Percentiles rank a stretch among this genome's conserved stretches.
Evolutionary conservation across 2,888 invertebrate species (phyloP).

Genomic region (Apamea anceps): DNA sequence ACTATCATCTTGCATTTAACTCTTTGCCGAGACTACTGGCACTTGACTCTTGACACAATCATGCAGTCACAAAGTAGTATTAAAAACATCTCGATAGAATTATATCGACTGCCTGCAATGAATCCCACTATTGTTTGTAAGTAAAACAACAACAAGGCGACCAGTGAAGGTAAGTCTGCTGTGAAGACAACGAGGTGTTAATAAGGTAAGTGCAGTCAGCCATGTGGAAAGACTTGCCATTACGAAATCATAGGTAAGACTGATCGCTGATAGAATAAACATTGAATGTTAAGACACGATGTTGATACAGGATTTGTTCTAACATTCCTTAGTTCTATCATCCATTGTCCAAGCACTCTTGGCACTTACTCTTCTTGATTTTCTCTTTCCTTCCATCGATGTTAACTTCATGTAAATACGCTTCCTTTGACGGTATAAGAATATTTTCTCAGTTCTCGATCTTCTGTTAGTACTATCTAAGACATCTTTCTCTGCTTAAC

Average conservation of each 20-base stretch:
- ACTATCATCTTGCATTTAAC: slow-evolving; percentile 17
- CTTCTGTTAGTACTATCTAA: neutral
- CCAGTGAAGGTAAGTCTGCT: slow-evolving; percentile 52
- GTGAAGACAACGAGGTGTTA: slow-evolving; percentile 23
- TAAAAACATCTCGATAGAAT: slow-evolving; percentile 32
- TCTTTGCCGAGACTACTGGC: neutral
- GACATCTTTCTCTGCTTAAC: too few species aligned
- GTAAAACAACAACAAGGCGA: slow-evolving; percentile 27
- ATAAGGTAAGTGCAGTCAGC: slow-evolving; percentile 53
- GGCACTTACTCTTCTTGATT: neutral
- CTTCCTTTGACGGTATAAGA: neutral
- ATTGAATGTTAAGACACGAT: slow-evolving; percentile 35
- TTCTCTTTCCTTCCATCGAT: neutral
- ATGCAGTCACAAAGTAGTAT: neutral
- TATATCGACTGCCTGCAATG: slow-evolving; percentile 52
- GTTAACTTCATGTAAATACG: neutral
- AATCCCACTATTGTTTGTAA: slow-evolving; percentile 61
- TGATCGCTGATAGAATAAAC: slow-evolving; percentile 33
- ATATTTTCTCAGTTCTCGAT: neutral
- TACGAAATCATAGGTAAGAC: slow-evolving; percentile 18
- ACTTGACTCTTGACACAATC: slow-evolving; percentile 5
- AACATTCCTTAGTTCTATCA: slow-evolving; percentile 23
- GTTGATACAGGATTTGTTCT: slow-evolving; percentile 32
- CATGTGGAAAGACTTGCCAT: slow-evolving; percentile 56
- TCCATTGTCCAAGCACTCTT: neutral